Percentiles rank a stretch among this genome's conserved stretches.
phyloP scores from a whole-genome alignment of 2,888 invertebrate species.

The Cephus sareptanus region DNA sequence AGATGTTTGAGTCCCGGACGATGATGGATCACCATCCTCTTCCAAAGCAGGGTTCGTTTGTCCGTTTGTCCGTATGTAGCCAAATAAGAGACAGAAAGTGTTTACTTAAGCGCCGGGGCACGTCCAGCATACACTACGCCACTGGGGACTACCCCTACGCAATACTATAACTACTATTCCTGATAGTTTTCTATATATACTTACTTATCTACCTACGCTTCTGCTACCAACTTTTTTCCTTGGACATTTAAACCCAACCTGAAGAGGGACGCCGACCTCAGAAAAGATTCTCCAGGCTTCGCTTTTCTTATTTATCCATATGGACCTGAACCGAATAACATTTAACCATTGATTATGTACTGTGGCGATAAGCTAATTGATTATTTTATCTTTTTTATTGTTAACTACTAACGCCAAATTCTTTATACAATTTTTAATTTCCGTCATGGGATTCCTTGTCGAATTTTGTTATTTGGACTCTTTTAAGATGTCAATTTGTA shows the following conservation, averaged over 20 bases:
- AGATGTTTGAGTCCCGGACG: slow-evolving; percentile 14
- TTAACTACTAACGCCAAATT: slow-evolving; percentile 1
- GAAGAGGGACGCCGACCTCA: neutral
- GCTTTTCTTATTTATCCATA: slow-evolving; percentile 19
- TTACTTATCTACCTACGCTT: neutral
- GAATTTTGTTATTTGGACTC: neutral
- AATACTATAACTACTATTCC: slow-evolving; percentile 1
- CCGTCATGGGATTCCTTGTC: neutral
- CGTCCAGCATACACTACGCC: slow-evolving; percentile 34
- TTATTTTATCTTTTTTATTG: slow-evolving; percentile 8
- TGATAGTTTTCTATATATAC: neutral
- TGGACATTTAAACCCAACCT: neutral
- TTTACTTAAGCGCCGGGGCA: slow-evolving; percentile 50
- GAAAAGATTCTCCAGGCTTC: slow-evolving; percentile 16
- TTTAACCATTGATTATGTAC: slow-evolving; percentile 40
- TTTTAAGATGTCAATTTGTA: neutral
- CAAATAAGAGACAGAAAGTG: slow-evolving; percentile 42
- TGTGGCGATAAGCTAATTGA: slow-evolving; percentile 39
- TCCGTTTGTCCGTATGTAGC: slow-evolving; percentile 37
- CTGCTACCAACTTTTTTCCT: neutral
- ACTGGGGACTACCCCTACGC: slow-evolving; percentile 7
- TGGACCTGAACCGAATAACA: slow-evolving; percentile 24
- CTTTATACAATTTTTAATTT: neutral
- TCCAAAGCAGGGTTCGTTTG: slow-evolving; percentile 22
- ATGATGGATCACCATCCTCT: slow-evolving; percentile 37